These are phyloP conservation scores for Apodemus sylvaticus DNA, from an alignment of 2,113 vertebrate species.

Conservation along the genomic window DNA sequence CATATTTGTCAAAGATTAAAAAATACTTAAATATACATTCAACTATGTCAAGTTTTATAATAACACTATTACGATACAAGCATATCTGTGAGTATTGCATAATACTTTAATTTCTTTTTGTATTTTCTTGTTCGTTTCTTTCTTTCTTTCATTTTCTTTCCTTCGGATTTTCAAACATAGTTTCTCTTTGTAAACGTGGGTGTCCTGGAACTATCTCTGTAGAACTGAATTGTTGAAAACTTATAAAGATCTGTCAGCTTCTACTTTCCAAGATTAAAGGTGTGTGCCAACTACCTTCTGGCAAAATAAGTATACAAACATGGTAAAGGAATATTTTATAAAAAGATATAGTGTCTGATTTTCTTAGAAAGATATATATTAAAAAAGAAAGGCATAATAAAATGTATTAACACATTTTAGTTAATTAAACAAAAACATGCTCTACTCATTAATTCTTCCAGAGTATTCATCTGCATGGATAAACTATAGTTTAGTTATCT, in stretches of 20 bases:
- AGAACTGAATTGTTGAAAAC: background rate
- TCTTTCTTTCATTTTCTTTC: too few species aligned
- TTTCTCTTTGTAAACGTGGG: background rate
- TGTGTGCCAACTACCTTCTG: background rate
- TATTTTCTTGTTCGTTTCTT: accelerated
- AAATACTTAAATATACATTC: background rate
- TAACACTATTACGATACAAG: background rate
- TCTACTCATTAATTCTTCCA: background rate
- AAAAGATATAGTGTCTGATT: background rate
- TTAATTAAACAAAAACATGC: background rate
- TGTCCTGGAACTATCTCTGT: background rate
- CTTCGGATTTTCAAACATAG: background rate
- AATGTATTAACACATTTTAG: background rate
- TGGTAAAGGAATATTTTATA: background rate
- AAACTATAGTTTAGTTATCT: too few species aligned
- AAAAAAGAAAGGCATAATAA: background rate
- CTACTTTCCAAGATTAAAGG: background rate
- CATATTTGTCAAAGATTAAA: background rate
- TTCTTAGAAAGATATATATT: background rate
- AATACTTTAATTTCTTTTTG: background rate
- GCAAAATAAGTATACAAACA: background rate
- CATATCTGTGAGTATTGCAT: background rate
- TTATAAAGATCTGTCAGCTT: background rate
- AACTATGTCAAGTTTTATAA: background rate
- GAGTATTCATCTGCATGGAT: background rate